phyloP scores from a whole-genome alignment of 2,888 invertebrate genomes.

The Gryllus longicercus region DNA sequence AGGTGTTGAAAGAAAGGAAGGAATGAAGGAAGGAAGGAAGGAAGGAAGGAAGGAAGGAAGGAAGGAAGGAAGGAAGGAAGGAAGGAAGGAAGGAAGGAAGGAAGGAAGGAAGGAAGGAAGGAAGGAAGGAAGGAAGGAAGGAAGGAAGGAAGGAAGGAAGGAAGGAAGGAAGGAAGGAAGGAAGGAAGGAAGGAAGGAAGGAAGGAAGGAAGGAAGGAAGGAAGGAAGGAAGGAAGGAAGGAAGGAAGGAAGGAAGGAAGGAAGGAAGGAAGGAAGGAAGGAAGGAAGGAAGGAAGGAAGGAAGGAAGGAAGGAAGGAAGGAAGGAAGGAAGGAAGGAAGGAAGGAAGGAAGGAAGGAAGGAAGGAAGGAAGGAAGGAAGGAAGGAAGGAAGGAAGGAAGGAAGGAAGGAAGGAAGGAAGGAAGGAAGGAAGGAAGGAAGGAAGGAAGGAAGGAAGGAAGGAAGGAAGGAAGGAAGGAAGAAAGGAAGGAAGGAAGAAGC shows the following conservation, averaged over 20 bases:
- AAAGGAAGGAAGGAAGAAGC: background rate
- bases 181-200: constrained; percentile 20
- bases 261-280: background rate
- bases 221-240: constrained; percentile 11
- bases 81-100: too few relatives aligned
- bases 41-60: too few relatives aligned
- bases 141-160: constrained; percentile 27
- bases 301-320: constrained; percentile 20
- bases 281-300: background rate
- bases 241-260: background rate
- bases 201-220: constrained; percentile 17
- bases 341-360: too few relatives aligned
- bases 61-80: too few relatives aligned
- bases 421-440: constrained; percentile 22
- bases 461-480: background rate
- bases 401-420: background rate
- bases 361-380: too few relatives aligned
- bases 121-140: constrained; percentile 26
- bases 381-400: too few relatives aligned
- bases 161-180: constrained; percentile 25
- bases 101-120: constrained; percentile 27
- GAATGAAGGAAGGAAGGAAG: too few relatives aligned
- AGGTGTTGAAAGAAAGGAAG: background rate
- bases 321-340: too few relatives aligned
- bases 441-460: constrained; percentile 3